Evolutionary conservation across 2,113 vertebrate genomes (phyloP).

Genomic region (Willisornis vidua): DNA sequence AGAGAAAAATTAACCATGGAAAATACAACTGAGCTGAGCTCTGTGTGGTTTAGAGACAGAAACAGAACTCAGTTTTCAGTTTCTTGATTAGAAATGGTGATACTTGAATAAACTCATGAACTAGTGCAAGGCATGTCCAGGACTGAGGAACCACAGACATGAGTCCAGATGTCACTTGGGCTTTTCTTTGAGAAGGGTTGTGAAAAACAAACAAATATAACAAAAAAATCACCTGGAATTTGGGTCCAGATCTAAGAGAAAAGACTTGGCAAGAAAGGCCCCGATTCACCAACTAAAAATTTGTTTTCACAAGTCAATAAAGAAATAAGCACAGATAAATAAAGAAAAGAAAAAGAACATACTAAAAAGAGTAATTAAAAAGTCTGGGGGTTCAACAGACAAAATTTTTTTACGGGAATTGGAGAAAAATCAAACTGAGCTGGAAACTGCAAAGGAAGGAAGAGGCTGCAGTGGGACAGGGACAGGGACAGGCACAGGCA

Average conservation of each 20-base stretch:
- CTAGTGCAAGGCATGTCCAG: background rate
- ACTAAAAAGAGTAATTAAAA: background rate
- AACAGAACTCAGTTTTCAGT: rapidly evolving
- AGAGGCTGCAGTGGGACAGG: background rate
- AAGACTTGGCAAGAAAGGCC: background rate
- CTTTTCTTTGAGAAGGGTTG: background rate
- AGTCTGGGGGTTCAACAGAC: background rate
- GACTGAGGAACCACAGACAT: background rate
- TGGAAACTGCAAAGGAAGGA: background rate
- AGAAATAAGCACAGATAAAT: background rate
- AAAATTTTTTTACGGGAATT: background rate
- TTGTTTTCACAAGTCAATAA: background rate
- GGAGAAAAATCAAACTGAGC: background rate
- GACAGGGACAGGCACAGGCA: background rate
- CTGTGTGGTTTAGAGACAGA: background rate
- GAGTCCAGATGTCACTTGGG: background rate
- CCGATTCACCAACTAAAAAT: background rate
- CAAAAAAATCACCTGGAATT: background rate
- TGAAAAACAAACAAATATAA: background rate
- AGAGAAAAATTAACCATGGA: background rate
- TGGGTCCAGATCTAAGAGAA: background rate
- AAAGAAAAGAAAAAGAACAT: background rate
- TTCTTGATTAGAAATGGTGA: background rate
- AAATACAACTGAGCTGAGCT: background rate
- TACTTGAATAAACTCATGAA: background rate